A percentile compares a stretch with the other conserved stretches of the same genome.
These are phyloP conservation scores for Phasia obesa DNA, from an alignment of 2,888 invertebrate species.

Conservation along the genomic window DNA sequence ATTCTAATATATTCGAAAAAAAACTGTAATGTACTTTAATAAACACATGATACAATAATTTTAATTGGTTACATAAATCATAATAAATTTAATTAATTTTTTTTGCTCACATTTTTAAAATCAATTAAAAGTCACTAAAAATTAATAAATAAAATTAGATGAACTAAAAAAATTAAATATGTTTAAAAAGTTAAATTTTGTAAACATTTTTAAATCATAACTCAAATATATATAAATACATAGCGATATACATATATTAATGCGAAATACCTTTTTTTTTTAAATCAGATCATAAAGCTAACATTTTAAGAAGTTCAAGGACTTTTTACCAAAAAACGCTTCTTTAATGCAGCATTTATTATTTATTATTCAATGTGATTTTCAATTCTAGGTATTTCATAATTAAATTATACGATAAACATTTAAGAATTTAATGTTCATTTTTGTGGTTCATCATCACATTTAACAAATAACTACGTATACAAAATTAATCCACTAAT, in stretches of 20 bases:
- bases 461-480: constrained; percentile 43
- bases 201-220: too few species aligned
- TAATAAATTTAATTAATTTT: constrained; percentile 30
- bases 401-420: neutral
- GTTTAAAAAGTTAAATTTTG: too few species aligned
- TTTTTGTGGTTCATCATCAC: constrained; percentile 29
- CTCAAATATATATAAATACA: too few species aligned
- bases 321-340: too few species aligned
- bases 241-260: too few species aligned
- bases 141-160: constrained; percentile 1
- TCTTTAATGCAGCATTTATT: too few species aligned
- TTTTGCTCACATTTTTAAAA: constrained; percentile 34
- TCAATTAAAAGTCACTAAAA: constrained; percentile 44
- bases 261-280: too few species aligned
- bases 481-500: constrained; percentile 36
- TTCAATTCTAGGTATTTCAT: neutral
- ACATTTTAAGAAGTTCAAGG: too few species aligned
- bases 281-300: too few species aligned
- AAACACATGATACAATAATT: constrained; percentile 1
- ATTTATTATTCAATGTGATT: too few species aligned
- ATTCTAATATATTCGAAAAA: too few species aligned
- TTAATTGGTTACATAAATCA: constrained; percentile 62
- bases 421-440: neutral
- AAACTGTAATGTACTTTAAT: constrained; percentile 4
- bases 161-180: neutral